Percentiles rank a stretch among this genome's conserved stretches.
Conservation (phyloP, 2,113 vertebrate species). For the Malurus alboscapulatus region DNA sequence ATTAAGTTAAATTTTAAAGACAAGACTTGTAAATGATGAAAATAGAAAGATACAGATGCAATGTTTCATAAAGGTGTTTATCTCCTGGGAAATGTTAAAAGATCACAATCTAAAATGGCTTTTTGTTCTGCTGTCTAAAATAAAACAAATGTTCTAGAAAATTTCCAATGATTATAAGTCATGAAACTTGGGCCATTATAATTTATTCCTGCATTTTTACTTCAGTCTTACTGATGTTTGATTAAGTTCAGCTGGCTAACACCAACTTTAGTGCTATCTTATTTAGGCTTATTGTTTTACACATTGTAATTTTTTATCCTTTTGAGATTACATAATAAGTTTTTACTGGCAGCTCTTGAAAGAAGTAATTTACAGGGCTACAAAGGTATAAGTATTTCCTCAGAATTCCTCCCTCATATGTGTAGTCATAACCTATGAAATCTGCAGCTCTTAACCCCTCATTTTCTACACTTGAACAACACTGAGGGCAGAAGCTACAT, state of each 20-base stretch:
- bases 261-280: background rate
- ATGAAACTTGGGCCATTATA: background rate
- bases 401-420: background rate
- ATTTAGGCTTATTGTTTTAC: background rate
- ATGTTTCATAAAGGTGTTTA: background rate
- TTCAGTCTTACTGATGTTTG: background rate
- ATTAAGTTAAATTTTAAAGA: background rate
- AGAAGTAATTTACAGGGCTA: background rate
- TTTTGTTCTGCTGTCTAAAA: background rate
- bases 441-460: background rate
- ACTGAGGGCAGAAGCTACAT: background rate
- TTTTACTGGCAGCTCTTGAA: background rate
- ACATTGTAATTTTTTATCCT: slow-evolving; percentile 10
- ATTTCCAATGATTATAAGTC: background rate
- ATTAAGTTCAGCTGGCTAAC: background rate
- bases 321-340: background rate
- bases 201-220: background rate
- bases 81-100: background rate
- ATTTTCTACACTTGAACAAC: background rate
- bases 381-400: background rate
- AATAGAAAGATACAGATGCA: background rate
- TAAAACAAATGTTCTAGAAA: background rate
- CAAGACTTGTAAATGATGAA: background rate
- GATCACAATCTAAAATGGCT: background rate
- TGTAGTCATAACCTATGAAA: background rate